Evolutionary conservation across 2,888 invertebrate genomes (phyloP), one percentile per base, ranked within the genome.

Genomic region (Furcula furcula): DNA sequence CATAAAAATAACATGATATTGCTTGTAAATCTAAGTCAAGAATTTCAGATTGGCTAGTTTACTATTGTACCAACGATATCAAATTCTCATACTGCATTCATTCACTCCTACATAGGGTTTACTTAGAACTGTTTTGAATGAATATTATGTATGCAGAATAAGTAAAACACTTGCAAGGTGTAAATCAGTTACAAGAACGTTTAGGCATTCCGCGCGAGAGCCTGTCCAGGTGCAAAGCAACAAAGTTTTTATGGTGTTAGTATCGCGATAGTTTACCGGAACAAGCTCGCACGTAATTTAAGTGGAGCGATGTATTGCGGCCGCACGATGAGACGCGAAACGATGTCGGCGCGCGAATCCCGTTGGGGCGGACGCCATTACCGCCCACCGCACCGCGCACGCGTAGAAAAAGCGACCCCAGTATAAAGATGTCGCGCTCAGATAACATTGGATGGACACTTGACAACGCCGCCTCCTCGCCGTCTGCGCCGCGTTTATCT

Each of bases 261-360:
- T 65, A 67, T 75, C 64, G 53, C 66, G 61, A 73, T 73, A 70
- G 72, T 76, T 78, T 77, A 81, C 78, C 81, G 82, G 81, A 85
- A 83, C 82, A 76, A 76, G 74, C 70, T 76, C 69, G 76, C 80
- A 78, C 76, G 75, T 82, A 80, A 70, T 80, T 77, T 76, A 83
- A 83, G 80, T 86, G 71, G 83, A 80, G 81, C 85, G 75, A 83
- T 83, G 77, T 80, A 83, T 84, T 77, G 81, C 83, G 84, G 82
- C 76, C 82, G 72, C 76, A 74, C 77, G 82, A 80, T 83, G 82
- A 80, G 83, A 82, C 80, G 80, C 79, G 77, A 84, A 84, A 81
- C 76, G 81, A 82, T 83, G 86, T 75, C 80, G 77, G 72, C 71
- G 75, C 77, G 76, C 71, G 68, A 77, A 83, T 85, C 82, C 86